These are phyloP conservation scores for Watsonalla cultraria DNA, from an alignment of 2,888 invertebrate genomes.

Conservation along the genomic window DNA sequence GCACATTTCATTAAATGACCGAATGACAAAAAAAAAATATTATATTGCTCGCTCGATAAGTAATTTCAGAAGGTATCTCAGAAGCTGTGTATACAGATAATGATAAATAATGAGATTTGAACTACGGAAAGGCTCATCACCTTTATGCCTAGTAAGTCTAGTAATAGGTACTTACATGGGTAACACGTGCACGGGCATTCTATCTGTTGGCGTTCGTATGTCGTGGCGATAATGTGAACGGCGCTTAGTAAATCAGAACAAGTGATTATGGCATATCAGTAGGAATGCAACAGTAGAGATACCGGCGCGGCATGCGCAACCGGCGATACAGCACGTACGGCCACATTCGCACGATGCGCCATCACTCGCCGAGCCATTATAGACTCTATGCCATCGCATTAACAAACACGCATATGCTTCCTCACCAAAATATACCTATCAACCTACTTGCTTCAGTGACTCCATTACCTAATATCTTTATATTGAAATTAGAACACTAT, in stretches of 20 bases:
- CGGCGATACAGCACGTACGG: conserved; percentile 26
- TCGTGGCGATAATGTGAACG: conserved; percentile 9
- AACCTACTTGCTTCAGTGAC: conserved; percentile 40
- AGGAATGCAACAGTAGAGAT: conserved; percentile 12
- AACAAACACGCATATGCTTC: background rate
- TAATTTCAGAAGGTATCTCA: background rate
- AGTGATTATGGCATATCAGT: conserved; percentile 15
- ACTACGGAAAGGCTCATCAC: too few species aligned
- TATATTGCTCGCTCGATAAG: too few species aligned
- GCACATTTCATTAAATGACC: too few species aligned
- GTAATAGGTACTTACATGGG: background rate
- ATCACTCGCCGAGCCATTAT: conserved; percentile 4
- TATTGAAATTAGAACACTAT: conserved; percentile 29
- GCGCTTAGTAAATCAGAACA: conserved; percentile 18
- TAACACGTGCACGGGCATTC: background rate
- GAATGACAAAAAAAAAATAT: too few species aligned
- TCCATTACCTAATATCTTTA: conserved; percentile 48
- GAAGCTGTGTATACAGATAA: background rate
- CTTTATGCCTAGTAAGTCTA: background rate
- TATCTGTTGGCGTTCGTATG: conserved; percentile 1
- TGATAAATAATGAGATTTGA: too few species aligned
- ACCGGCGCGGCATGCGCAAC: conserved; percentile 5
- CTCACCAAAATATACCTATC: background rate
- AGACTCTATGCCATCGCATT: background rate
- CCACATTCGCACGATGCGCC: background rate